Conservation (phyloP, 2,888 invertebrate genomes). For the Thysanoteuthis rhombus region DNA sequence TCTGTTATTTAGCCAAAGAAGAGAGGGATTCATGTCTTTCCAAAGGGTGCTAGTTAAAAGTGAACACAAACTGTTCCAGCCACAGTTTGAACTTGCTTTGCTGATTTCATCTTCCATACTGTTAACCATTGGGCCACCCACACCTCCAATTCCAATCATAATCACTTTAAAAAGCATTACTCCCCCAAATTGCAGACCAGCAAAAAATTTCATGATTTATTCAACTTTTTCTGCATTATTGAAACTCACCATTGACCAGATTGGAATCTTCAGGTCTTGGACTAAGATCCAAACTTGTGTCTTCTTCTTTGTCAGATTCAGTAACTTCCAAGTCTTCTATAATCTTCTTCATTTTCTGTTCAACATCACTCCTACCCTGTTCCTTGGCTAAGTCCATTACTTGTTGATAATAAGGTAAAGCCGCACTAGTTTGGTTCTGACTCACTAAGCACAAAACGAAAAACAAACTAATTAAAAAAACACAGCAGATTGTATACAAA, state of each 20-base stretch:
- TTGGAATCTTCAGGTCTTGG: background rate
- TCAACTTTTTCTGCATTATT: background rate
- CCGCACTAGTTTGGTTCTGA: constrained; percentile 56
- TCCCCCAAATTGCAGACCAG: too few species aligned
- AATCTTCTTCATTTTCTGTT: constrained; percentile 63
- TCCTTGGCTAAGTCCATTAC: constrained; percentile 60
- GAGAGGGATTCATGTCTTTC: too few species aligned
- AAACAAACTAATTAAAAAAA: too few species aligned
- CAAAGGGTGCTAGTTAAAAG: too few species aligned
- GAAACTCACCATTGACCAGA: background rate
- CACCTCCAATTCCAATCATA: too few species aligned
- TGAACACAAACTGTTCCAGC: too few species aligned
- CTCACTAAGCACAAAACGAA: constrained; percentile 52
- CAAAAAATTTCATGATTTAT: background rate
- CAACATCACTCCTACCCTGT: constrained; percentile 58
- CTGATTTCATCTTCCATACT: too few species aligned
- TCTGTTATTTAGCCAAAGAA: too few species aligned
- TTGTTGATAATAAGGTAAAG: constrained; percentile 61
- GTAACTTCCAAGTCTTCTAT: constrained; percentile 54
- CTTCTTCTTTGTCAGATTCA: background rate
- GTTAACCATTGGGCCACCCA: too few species aligned
- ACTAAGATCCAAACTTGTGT: background rate
- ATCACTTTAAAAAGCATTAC: too few species aligned
- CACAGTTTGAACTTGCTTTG: too few species aligned
- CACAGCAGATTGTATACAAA: too few species aligned